A percentile compares a stretch with the other conserved stretches of the same genome.
These are phyloP conservation scores for Recurvirostra avosetta DNA, from an alignment of 2,113 vertebrate species.

Conservation along the genomic window DNA sequence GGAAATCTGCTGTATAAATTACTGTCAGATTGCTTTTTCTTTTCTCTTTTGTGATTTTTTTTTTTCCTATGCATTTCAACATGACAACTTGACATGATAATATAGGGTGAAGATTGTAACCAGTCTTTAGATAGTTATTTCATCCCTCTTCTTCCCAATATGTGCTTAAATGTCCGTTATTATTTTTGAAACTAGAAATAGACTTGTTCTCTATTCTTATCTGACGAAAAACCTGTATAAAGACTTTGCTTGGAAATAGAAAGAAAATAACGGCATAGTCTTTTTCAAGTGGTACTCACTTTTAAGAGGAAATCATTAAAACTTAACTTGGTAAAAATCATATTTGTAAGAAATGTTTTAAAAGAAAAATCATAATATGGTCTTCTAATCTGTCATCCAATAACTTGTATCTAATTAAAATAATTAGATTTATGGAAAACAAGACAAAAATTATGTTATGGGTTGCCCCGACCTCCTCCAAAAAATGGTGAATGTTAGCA, in stretches of 20 bases:
- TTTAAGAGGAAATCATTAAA: not conserved
- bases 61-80: not conserved
- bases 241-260: not conserved
- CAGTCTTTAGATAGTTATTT: not conserved
- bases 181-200: not conserved
- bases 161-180: not conserved
- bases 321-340: not conserved
- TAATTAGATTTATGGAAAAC: not conserved
- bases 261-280: not conserved
- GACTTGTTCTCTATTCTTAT: not conserved
- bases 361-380: not conserved
- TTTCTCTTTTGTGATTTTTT: not conserved
- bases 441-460: not conserved
- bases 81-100: slow-evolving; percentile 6
- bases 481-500: not conserved
- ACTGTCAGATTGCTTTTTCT: not conserved
- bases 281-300: not conserved
- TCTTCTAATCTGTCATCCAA: not conserved
- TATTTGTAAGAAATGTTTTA: not conserved
- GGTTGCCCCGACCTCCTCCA: not conserved
- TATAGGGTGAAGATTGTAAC: not conserved
- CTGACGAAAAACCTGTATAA: not conserved
- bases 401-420: not conserved
- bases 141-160: not conserved
- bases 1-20: slow-evolving; percentile 1